A percentile compares a stretch with the other conserved stretches of the same genome.
These are phyloP conservation scores for Microcebus tavaratra DNA, from an alignment of 2,113 vertebrate species.

Conservation along the genomic window DNA sequence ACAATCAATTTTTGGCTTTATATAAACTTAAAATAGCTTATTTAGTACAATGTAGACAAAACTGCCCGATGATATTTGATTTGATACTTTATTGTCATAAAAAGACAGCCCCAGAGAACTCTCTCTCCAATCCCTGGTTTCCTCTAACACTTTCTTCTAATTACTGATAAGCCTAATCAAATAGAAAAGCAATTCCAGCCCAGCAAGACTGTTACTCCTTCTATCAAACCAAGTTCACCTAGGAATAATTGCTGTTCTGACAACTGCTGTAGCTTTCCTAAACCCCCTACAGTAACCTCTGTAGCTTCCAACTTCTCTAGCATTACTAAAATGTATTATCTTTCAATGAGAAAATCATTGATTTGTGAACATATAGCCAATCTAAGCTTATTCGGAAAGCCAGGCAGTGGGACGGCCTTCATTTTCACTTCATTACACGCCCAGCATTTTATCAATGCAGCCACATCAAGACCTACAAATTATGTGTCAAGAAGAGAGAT, in stretches of 20 bases:
- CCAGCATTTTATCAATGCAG: conserved; percentile 39
- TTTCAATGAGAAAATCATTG: conserved; percentile 63
- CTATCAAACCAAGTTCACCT: not conserved
- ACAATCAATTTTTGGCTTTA: not conserved
- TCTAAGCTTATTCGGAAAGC: conserved; percentile 9
- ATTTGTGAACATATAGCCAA: conserved; percentile 48
- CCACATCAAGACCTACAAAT: conserved; percentile 41
- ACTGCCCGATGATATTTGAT: not conserved
- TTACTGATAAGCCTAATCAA: conserved; percentile 44
- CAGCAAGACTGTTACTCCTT: not conserved
- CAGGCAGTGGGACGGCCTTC: not conserved
- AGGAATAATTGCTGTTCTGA: conserved; percentile 47
- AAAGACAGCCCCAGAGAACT: not conserved
- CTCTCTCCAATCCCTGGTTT: not conserved
- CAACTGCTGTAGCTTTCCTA: not conserved
- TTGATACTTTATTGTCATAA: not conserved
- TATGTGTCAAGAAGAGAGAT: conserved; percentile 6
- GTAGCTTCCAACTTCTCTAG: conserved; percentile 23
- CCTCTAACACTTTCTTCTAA: conserved; percentile 8
- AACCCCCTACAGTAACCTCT: conserved; percentile 26
- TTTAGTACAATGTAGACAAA: not conserved
- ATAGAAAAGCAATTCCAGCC: conserved; percentile 48
- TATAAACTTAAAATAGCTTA: conserved; percentile 26
- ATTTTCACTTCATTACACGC: conserved; percentile 52
- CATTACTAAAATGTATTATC: conserved; percentile 49